Evolutionary conservation across 2,888 invertebrate species (phyloP).

Genomic region (Drosophila neoperkinsi): DNA sequence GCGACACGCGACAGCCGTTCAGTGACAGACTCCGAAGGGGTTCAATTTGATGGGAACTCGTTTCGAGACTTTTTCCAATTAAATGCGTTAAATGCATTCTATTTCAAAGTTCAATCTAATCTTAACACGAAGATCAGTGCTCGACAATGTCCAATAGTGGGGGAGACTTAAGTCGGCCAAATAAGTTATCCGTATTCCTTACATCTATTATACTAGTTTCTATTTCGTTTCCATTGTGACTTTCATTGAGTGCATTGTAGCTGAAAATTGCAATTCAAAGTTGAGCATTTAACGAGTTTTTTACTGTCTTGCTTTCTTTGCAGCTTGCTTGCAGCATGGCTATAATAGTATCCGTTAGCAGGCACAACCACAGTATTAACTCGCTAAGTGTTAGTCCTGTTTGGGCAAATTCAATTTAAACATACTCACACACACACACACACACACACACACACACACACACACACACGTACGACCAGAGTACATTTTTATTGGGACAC

Average conservation of each 20-base stretch:
- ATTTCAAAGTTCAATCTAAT: background rate
- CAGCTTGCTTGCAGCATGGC: background rate
- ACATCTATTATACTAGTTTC: background rate
- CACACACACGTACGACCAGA: background rate
- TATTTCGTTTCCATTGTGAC: background rate
- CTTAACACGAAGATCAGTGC: background rate
- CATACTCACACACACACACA: background rate
- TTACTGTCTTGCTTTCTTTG: background rate
- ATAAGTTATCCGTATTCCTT: background rate
- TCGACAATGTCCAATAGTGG: background rate
- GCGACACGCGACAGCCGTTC: background rate
- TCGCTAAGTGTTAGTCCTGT: background rate
- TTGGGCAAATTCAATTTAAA: background rate
- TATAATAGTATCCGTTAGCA: background rate
- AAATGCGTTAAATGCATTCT: background rate
- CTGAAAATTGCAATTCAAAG: background rate
- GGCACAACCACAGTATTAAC: background rate
- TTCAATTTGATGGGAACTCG: background rate
- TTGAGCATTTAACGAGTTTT: background rate
- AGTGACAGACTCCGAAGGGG: background rate
- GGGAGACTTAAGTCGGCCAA: background rate
- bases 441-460: too few species aligned
- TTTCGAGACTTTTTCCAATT: background rate
- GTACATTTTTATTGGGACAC: constrained; percentile 9
- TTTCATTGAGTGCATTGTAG: background rate